Conservation (phyloP, 2,888 invertebrate species). For the Drosophila mettleri region DNA sequence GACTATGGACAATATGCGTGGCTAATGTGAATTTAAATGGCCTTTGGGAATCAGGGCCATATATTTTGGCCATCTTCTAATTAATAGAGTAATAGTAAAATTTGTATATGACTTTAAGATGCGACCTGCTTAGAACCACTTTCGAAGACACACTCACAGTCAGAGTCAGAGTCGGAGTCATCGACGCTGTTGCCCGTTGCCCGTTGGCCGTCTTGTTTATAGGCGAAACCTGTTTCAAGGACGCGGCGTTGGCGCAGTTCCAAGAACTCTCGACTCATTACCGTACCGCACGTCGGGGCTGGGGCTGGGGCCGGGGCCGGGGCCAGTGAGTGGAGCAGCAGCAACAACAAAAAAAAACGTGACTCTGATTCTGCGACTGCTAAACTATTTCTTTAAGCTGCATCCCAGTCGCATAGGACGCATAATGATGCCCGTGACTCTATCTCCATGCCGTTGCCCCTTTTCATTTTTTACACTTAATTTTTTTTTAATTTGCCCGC, state of each 20-base stretch:
- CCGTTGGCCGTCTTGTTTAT: conserved; percentile 59
- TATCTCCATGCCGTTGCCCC: background rate
- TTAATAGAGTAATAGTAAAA: conserved; percentile 67
- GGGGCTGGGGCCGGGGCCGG: too few relatives aligned
- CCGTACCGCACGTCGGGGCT: conserved; percentile 18
- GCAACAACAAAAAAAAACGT: conserved; percentile 43
- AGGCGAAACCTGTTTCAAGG: conserved; percentile 77
- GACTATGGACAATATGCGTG: conserved; percentile 48
- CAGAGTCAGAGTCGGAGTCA: conserved; percentile 7
- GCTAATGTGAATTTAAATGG: conserved; percentile 72
- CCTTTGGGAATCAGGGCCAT: conserved; percentile 44
- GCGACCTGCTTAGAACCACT: conserved; percentile 20
- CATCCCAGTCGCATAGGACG: conserved; percentile 39
- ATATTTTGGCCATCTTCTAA: conserved; percentile 58
- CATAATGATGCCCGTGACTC: conserved; percentile 13
- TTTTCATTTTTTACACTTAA: conserved; percentile 47
- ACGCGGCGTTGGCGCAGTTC: conserved; percentile 70
- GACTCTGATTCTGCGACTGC: conserved; percentile 59
- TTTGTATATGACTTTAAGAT: conserved; percentile 52
- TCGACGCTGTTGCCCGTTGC: background rate
- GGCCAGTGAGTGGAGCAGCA: conserved; percentile 2
- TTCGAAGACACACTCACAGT: conserved; percentile 6
- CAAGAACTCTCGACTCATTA: conserved; percentile 74
- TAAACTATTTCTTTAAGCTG: conserved; percentile 60
- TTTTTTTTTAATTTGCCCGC: conserved; percentile 64